Evolutionary conservation across 2,888 invertebrate species (phyloP).

Genomic region (Conus canariensis): DNA sequence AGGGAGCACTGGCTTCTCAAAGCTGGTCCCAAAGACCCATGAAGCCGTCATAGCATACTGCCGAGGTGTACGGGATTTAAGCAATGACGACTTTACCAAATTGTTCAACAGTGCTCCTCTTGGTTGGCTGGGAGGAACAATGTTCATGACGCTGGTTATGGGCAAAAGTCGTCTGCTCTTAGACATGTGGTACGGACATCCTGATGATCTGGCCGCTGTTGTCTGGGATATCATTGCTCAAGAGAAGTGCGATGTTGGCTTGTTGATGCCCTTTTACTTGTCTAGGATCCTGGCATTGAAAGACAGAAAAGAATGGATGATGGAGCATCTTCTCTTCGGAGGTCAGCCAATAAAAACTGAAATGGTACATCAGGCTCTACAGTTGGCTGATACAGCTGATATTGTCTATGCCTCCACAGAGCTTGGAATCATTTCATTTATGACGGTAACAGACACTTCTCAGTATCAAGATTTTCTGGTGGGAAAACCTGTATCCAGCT

Average conservation of each 20-base stretch:
- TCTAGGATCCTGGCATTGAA: neutral
- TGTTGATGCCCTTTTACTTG: neutral
- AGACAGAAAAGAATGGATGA: neutral
- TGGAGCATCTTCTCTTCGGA: neutral
- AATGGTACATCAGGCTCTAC: neutral
- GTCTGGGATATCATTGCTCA: neutral
- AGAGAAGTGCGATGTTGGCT: neutral
- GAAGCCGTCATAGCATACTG: neutral
- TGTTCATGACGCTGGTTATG: neutral
- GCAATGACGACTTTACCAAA: neutral
- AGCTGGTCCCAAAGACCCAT: neutral
- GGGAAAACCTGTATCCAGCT: neutral
- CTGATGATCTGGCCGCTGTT: neutral
- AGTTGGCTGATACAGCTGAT: neutral
- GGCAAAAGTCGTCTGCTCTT: neutral
- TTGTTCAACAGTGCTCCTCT: neutral
- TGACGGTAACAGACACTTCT: neutral
- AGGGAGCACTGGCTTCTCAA: conserved; percentile 16
- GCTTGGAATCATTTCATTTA: neutral
- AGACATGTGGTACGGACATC: neutral
- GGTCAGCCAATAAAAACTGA: neutral
- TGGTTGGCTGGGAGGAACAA: neutral
- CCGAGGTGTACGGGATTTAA: too few species aligned
- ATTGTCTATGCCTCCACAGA: neutral
- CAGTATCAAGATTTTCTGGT: conserved; percentile 12